These are phyloP conservation scores for Caiman crocodilus DNA, from an alignment of 2,797 vertebrate species.

Conservation along the genomic window DNA sequence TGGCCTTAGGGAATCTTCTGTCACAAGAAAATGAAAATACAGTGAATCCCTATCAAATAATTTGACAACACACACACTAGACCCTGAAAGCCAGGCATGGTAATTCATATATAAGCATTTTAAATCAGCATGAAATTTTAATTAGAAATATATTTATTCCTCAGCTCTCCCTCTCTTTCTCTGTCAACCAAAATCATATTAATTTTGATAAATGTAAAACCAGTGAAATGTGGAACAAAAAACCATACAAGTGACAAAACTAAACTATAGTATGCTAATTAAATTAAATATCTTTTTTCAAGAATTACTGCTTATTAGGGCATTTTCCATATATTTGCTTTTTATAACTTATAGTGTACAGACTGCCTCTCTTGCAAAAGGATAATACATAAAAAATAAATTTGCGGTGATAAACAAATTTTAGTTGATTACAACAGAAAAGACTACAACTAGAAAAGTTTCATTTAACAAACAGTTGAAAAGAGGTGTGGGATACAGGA, in stretches of 20 bases:
- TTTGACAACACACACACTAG: conserved; percentile 15
- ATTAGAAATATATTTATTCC: conserved; percentile 41
- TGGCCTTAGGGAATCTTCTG: conserved; percentile 12
- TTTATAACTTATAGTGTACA: not conserved
- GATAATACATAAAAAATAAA: not conserved
- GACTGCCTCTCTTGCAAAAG: not conserved
- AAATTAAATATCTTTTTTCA: conserved; percentile 8
- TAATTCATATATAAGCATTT: conserved; percentile 47
- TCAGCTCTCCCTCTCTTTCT: not conserved
- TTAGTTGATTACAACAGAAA: not conserved
- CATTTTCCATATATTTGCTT: not conserved
- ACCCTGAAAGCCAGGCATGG: conserved; percentile 44
- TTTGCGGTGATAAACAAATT: conserved; percentile 4
- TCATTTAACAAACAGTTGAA: not conserved
- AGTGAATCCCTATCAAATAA: conserved; percentile 20
- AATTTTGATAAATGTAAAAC: conserved; percentile 19
- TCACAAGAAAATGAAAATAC: conserved; percentile 44
- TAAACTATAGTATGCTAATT: not conserved
- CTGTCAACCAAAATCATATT: conserved; percentile 9
- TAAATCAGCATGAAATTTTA: conserved; percentile 35
- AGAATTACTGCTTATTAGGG: conserved; percentile 13
- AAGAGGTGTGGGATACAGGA: not conserved
- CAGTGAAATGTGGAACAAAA: conserved; percentile 24
- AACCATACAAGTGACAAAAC: not conserved
- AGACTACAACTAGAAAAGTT: not conserved